Percentiles rank a stretch among this genome's conserved stretches.
These are phyloP conservation scores for Synergus umbraculus DNA, from an alignment of 2,888 invertebrate species.

Conservation along the genomic window DNA sequence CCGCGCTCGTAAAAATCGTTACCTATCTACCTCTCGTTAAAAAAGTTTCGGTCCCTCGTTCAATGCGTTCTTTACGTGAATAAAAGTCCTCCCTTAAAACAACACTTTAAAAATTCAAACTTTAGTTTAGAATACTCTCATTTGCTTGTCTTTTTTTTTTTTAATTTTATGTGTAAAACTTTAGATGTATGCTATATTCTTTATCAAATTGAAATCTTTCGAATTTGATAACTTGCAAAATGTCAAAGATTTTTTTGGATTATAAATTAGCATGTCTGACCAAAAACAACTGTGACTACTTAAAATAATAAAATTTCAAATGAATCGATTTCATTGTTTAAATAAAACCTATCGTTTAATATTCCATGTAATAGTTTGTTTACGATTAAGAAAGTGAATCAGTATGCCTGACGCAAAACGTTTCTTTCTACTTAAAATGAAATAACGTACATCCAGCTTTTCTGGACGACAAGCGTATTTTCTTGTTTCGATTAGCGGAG, in stretches of 20 bases:
- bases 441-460: neutral
- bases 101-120: neutral
- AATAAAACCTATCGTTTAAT: neutral
- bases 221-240: too few relatives aligned
- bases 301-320: too few relatives aligned
- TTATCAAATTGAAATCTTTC: too few relatives aligned
- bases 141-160: neutral
- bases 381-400: neutral
- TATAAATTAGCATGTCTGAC: too few relatives aligned
- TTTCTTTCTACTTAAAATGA: neutral
- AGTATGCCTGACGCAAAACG: slow-evolving; percentile 35
- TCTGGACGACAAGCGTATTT: too few relatives aligned
- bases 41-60: neutral
- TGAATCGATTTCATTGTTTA: too few relatives aligned
- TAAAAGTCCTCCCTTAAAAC: neutral
- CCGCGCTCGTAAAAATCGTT: slow-evolving; percentile 24
- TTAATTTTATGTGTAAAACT: neutral
- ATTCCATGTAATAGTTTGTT: neutral
- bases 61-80: neutral
- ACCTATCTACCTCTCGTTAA: slow-evolving; percentile 17
- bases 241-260: too few relatives aligned
- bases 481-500: too few relatives aligned
- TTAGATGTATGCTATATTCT: neutral
- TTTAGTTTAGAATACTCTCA: neutral
- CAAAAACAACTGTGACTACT: too few relatives aligned